phyloP scores from a whole-genome alignment of 2,888 invertebrate genomes.

The Orgyia antiqua region DNA sequence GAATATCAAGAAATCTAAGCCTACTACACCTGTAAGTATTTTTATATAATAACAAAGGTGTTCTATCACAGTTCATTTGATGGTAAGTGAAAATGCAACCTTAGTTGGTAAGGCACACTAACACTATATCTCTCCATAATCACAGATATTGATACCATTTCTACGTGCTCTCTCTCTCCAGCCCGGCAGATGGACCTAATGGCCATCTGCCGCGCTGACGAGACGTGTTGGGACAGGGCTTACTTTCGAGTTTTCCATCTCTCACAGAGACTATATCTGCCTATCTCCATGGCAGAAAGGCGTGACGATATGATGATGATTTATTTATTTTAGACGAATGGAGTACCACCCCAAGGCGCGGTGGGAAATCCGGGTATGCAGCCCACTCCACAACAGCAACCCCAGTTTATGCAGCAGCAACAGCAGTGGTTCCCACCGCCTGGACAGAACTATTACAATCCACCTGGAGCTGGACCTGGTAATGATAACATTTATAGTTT shows the following conservation, averaged over 20 bases:
- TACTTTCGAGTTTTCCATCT: too few species aligned
- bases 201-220: too few species aligned
- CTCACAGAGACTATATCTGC: too few species aligned
- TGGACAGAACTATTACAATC: constrained; percentile 68
- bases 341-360: constrained; percentile 45
- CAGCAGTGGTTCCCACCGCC: constrained; percentile 79
- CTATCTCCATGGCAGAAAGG: too few species aligned
- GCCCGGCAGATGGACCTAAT: too few species aligned
- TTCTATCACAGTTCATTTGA: not conserved
- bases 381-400: constrained; percentile 66
- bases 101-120: too few species aligned
- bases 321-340: constrained; percentile 39
- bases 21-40: constrained; percentile 62
- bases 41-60: not conserved
- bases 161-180: too few species aligned
- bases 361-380: constrained; percentile 57
- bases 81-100: too few species aligned
- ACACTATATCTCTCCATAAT: too few species aligned
- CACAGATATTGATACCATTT: too few species aligned
- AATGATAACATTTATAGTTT: not conserved
- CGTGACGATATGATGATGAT: too few species aligned
- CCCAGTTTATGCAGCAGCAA: constrained; percentile 75
- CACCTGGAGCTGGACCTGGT: constrained; percentile 38
- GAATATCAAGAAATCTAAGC: constrained; percentile 75
- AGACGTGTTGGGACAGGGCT: too few species aligned